Percentiles rank a stretch among this genome's conserved stretches.
phyloP scores from a whole-genome alignment of 2,888 invertebrate genomes.

The Cyclophora albipunctata region DNA sequence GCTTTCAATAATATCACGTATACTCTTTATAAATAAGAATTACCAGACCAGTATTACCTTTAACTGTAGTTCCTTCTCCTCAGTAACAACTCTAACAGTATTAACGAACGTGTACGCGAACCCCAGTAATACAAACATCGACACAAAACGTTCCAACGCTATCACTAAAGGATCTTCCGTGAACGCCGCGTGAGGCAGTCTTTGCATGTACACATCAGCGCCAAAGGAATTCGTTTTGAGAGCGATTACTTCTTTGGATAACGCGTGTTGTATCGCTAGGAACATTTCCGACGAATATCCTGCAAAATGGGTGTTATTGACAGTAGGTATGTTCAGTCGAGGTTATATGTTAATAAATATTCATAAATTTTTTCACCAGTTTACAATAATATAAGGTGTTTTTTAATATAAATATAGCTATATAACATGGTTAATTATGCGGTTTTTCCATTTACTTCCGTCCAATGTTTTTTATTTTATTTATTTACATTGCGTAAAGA shows the following conservation, averaged over 20 bases:
- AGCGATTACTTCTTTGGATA: constrained; percentile 59
- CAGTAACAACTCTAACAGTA: constrained; percentile 83
- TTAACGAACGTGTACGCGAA: constrained; percentile 88
- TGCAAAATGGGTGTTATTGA: constrained; percentile 27
- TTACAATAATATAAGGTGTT: too few species aligned
- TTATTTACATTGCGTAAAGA: too few species aligned
- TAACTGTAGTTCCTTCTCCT: constrained; percentile 84
- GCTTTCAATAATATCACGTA: not conserved
- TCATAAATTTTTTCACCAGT: too few species aligned
- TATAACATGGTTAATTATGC: too few species aligned
- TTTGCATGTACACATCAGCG: constrained; percentile 70
- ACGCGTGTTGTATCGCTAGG: constrained; percentile 55
- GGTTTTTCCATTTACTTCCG: too few species aligned
- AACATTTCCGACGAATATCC: constrained; percentile 66
- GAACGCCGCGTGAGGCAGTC: constrained; percentile 84
- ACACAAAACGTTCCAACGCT: constrained; percentile 81
- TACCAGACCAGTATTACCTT: constrained; percentile 68
- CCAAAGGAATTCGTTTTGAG: constrained; percentile 40
- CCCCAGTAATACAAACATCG: constrained; percentile 86
- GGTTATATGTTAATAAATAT: too few species aligned
- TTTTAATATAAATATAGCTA: too few species aligned
- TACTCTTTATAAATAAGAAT: too few species aligned
- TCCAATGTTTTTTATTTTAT: too few species aligned
- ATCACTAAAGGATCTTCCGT: constrained; percentile 80
- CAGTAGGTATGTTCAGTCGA: not conserved